A percentile compares a stretch with the other conserved stretches of the same genome.
These are phyloP conservation scores for Capromys pilorides DNA, from an alignment of 2,797 vertebrate genomes.

Conservation along the genomic window DNA sequence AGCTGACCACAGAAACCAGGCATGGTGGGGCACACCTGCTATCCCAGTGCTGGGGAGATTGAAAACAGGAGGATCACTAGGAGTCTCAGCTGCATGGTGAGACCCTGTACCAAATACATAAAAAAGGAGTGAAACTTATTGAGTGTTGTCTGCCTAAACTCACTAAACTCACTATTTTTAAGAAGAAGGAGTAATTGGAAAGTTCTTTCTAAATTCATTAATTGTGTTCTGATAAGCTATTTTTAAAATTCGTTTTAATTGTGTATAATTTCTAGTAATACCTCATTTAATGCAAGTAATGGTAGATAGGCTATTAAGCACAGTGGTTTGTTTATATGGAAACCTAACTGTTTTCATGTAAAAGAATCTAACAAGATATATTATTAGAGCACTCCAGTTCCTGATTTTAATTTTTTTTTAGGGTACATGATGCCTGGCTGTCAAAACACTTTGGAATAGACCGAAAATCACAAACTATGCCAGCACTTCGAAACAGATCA, in stretches of 20 bases:
- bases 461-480: constrained; percentile 97
- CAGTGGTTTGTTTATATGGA: constrained; percentile 27
- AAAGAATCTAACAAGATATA: neutral
- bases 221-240: constrained; percentile 40
- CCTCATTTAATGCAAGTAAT: constrained; percentile 42
- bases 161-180: neutral
- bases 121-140: constrained; percentile 33
- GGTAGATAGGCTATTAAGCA: constrained; percentile 30
- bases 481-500: constrained; percentile 91
- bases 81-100: too few species aligned
- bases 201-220: constrained; percentile 22
- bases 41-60: too few species aligned
- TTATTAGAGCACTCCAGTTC: constrained; percentile 4
- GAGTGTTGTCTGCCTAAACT: neutral
- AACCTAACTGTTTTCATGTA: constrained; percentile 27
- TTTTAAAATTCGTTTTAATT: constrained; percentile 24
- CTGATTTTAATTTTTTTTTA: constrained; percentile 78
- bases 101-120: too few species aligned
- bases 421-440: constrained; percentile 91
- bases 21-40: too few species aligned
- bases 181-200: constrained; percentile 9
- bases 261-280: neutral
- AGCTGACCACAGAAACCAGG: too few species aligned
- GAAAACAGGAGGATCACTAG: too few species aligned
- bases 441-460: constrained; percentile 91